phyloP scores from a whole-genome alignment of 2,113 vertebrate genomes.

The Aspidoscelis tigris region DNA sequence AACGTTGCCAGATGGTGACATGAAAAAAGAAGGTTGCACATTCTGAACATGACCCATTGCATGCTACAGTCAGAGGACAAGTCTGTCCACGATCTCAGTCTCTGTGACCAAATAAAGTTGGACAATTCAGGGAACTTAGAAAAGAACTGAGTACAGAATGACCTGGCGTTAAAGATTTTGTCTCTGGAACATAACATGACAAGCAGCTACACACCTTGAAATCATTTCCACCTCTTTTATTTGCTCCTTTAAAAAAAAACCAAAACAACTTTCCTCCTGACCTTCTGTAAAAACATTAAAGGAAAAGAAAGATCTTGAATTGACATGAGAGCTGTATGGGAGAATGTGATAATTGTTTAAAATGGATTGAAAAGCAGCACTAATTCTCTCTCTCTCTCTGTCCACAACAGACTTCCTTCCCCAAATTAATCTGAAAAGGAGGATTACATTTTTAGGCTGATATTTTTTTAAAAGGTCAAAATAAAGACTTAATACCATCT shows the following conservation, averaged over 20 bases:
- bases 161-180: neutral
- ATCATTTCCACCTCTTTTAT: neutral
- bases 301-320: neutral
- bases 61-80: too few species aligned
- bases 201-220: neutral
- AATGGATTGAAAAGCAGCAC: neutral
- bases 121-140: neutral
- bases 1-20: too few species aligned
- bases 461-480: too few species aligned
- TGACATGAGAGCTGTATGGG: neutral
- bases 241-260: neutral
- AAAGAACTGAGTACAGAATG: neutral
- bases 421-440: slow-evolving; percentile 12
- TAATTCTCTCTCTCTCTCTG: neutral
- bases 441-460: neutral
- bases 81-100: too few species aligned
- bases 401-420: neutral
- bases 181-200: neutral
- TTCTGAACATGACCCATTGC: too few species aligned
- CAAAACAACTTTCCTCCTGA: neutral
- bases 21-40: too few species aligned
- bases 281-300: neutral
- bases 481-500: neutral
- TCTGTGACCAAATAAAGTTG: too few species aligned
- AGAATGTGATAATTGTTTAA: slow-evolving; percentile 8